Percentiles rank a stretch among this genome's conserved stretches.
These are phyloP conservation scores for Indicator maculatus DNA, from an alignment of 2,113 vertebrate genomes.

Conservation along the genomic window DNA sequence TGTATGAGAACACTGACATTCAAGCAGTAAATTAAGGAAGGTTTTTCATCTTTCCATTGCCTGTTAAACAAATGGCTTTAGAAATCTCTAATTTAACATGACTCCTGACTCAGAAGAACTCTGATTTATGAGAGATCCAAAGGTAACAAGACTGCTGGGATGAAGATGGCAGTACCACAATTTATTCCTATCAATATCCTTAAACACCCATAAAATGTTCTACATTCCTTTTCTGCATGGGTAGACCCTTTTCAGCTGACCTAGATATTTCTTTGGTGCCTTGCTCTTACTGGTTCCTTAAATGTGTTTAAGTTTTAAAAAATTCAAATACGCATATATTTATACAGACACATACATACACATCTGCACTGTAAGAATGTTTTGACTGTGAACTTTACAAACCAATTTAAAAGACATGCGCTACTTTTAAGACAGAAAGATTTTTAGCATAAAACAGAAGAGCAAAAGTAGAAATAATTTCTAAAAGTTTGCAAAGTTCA, in stretches of 20 bases:
- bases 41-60: background rate
- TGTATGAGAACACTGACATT: background rate
- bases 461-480: background rate
- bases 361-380: background rate
- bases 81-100: background rate
- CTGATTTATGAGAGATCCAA: background rate
- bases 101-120: background rate
- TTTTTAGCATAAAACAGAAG: background rate
- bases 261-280: background rate
- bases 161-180: background rate
- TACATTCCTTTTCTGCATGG: background rate
- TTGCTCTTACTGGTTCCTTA: background rate
- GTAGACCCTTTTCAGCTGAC: background rate
- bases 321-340: background rate
- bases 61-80: background rate
- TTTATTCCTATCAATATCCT: background rate
- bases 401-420: background rate
- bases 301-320: background rate
- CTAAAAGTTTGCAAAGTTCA: background rate
- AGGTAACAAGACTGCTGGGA: background rate
- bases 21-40: background rate
- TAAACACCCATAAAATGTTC: background rate
- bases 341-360: accelerated
- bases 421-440: background rate
- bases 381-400: background rate